phyloP scores from a whole-genome alignment of 92 coral and sea anemone species.

The Palythoa heliodiscus region DNA sequence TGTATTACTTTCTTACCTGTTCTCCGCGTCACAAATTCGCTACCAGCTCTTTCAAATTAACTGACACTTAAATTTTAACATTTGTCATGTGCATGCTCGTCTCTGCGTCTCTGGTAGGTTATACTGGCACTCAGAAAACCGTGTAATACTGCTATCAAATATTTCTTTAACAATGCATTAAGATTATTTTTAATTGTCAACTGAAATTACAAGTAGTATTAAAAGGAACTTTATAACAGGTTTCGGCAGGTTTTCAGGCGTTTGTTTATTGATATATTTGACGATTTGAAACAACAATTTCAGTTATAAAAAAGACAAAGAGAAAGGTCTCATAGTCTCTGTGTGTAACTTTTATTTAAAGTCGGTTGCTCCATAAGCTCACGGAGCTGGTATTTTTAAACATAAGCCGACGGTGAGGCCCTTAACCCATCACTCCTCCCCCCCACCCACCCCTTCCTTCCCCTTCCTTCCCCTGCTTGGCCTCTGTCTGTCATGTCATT shows the following conservation, averaged over 20 bases:
- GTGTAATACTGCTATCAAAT: too few relatives aligned
- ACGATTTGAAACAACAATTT: neutral
- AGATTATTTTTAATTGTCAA: neutral
- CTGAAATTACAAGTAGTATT: neutral
- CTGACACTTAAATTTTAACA: too few relatives aligned
- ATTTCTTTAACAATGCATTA: too few relatives aligned
- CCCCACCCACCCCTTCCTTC: neutral
- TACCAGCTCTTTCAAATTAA: neutral
- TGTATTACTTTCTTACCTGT: neutral
- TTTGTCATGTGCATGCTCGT: neutral
- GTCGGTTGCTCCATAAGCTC: too few relatives aligned
- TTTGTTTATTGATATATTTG: slow-evolving; percentile 1
- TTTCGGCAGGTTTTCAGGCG: neutral
- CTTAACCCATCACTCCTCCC: too few relatives aligned
- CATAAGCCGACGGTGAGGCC: too few relatives aligned
- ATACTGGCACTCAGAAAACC: too few relatives aligned
- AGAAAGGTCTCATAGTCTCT: too few relatives aligned
- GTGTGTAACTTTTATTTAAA: too few relatives aligned
- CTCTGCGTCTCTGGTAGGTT: neutral
- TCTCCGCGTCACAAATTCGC: neutral
- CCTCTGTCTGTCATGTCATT: neutral
- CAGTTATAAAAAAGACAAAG: neutral
- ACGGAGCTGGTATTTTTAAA: too few relatives aligned
- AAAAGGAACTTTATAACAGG: neutral
- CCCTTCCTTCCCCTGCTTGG: too few relatives aligned